Evolutionary conservation across 2,888 invertebrate species (phyloP), one percentile per base, ranked within the genome.

Genomic region (Diarsia rubi): DNA sequence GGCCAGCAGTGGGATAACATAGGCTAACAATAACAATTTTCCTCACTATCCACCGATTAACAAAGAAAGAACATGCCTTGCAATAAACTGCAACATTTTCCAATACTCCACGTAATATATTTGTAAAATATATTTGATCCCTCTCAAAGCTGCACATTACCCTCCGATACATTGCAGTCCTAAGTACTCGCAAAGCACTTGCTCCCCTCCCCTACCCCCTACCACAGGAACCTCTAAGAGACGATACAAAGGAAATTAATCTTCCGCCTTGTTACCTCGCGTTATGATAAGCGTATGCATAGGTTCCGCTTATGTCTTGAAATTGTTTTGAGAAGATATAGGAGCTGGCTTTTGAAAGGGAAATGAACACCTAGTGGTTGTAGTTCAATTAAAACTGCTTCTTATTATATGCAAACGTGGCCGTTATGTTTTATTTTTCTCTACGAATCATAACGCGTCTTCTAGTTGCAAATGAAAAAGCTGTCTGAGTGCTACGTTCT

Each of bases 161-260:
- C 57, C 27, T 57, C 24, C 27, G 37, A 71, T 57, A 66, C 27
- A n/a, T 27, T 19, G 42, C 69, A 49, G 21, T 31, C n/a, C 45
- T 31, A 27, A 21, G 59, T 63, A 45, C 52, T 63, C n/a, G 19
- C n/a, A 42, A 64, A 45, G 72, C 64, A 75, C 65, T 67, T 44
- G 72, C 47, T 24, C 45, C 16, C 67, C 66, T 37, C 31, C 64
- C 24, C 14, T 11, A 16, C n/a, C 27, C 44, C 64, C 47, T 21
- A 54, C 42, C 64, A 16, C 57, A 67, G 70, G 52, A 27, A 27
- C 72, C 57, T 49, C 67, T 45, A 19, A 37, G 49, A 79, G 54
- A 66, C 75, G 73, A 71, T 75, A 79, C 86, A 86, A 86, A 86
- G 86, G 79, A 77, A 84, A 86, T 86, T 86, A 86, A 86, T 86